phyloP scores from a whole-genome alignment of 2,113 vertebrate genomes.

The Oxyruncus cristatus region DNA sequence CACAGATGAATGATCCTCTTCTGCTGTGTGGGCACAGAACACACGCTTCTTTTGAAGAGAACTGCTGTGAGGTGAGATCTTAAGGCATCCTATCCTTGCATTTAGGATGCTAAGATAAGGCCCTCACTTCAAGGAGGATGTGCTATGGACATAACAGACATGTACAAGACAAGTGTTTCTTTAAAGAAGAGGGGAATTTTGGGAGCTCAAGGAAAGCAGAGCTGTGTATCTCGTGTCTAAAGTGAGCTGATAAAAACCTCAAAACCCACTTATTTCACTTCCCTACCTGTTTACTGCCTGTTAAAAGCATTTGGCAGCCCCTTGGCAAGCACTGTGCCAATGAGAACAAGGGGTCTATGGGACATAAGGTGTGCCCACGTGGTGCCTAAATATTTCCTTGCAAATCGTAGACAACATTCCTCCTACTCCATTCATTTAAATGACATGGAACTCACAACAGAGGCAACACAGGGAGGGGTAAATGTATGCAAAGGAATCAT shows the following conservation, averaged over 20 bases:
- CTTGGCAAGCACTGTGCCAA: neutral
- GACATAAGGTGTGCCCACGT: neutral
- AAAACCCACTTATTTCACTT: neutral
- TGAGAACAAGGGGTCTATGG: neutral
- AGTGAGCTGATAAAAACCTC: neutral
- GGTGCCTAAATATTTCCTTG: neutral
- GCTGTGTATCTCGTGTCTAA: neutral
- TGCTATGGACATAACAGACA: neutral
- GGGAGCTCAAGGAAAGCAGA: neutral
- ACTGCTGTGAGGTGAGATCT: neutral
- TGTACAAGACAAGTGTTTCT: neutral
- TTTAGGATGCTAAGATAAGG: neutral
- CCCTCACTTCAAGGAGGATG: neutral
- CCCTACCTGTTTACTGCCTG: neutral
- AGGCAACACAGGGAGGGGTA: neutral
- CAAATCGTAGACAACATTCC: neutral
- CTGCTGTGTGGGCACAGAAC: neutral
- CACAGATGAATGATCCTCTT: neutral
- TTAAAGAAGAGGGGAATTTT: neutral
- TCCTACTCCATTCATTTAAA: neutral
- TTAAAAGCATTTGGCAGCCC: neutral
- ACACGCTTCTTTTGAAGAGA: neutral
- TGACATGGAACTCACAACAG: fast-evolving
- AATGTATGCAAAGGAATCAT: neutral
- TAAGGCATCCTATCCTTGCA: neutral